Evolutionary conservation across 53 echinoderm and acorn worm genomes (phyloP).

Genomic region (Paracentrotus lividus): DNA sequence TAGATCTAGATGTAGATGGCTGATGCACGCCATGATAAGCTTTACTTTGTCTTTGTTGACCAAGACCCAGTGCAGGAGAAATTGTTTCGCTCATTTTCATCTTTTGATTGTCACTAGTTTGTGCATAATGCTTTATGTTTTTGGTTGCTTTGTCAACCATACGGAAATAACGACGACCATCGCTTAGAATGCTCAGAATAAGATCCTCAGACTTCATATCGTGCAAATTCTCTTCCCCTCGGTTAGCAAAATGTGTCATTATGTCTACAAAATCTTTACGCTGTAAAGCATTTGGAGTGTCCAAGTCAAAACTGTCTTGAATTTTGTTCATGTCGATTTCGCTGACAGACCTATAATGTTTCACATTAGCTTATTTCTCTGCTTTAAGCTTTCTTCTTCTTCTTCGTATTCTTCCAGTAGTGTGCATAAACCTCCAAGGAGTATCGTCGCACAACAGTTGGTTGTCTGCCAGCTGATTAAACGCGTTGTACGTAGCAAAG

Average conservation of each 20-base stretch:
- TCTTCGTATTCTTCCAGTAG: too few relatives aligned
- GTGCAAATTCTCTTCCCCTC: not conserved
- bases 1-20: too few relatives aligned
- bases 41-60: too few relatives aligned
- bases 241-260: not conserved
- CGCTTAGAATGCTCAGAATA: not conserved
- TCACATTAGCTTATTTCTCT: constrained; percentile 41
- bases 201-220: not conserved
- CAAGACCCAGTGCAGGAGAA: too few relatives aligned
- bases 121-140: not conserved
- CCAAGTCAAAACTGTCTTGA: constrained; percentile 47
- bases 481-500: too few relatives aligned
- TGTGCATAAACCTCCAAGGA: too few relatives aligned
- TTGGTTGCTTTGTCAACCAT: not conserved
- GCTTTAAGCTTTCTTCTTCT: constrained; percentile 43
- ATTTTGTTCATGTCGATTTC: constrained; percentile 62
- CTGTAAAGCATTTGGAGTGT: constrained; percentile 30
- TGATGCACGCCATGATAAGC: too few relatives aligned
- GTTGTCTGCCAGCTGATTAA: too few relatives aligned
- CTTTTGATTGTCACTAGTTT: too few relatives aligned
- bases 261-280: constrained; percentile 57
- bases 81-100: too few relatives aligned
- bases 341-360: constrained; percentile 30
- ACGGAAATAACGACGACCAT: constrained; percentile 7
- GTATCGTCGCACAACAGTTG: too few relatives aligned